phyloP scores from a whole-genome alignment of 2,888 invertebrate genomes.

The Sesia apiformis region DNA sequence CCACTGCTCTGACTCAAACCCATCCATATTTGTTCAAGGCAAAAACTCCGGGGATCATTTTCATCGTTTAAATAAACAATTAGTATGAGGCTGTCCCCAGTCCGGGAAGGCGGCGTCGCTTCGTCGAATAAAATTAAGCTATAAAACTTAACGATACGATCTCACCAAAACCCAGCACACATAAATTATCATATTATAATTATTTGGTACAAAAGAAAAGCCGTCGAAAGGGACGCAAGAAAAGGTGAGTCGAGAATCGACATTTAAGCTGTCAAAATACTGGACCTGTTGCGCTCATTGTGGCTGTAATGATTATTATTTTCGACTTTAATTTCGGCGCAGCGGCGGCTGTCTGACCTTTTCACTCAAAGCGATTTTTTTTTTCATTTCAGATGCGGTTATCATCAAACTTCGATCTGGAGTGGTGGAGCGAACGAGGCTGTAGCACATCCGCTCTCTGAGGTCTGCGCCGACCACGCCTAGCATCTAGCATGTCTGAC shows the following conservation, averaged over 20 bases:
- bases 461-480: conserved; percentile 59
- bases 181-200: conserved; percentile 44
- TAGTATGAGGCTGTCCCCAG: conserved; percentile 20
- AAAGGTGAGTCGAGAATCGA: conserved; percentile 24
- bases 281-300: conserved; percentile 39
- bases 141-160: conserved; percentile 54
- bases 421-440: conserved; percentile 48
- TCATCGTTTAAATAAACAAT: conserved; percentile 29
- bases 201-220: conserved; percentile 30
- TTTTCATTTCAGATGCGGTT: conserved; percentile 52
- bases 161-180: conserved; percentile 25
- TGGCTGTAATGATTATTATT: conserved; percentile 56
- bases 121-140: conserved; percentile 46
- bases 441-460: conserved; percentile 60
- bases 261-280: conserved; percentile 51
- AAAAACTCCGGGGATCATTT: conserved; percentile 25
- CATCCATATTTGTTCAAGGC: conserved; percentile 20
- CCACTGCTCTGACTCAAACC: conserved; percentile 10
- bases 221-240: conserved; percentile 23
- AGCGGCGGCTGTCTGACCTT: conserved; percentile 58
- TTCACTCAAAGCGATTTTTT: conserved; percentile 52
- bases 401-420: conserved; percentile 59
- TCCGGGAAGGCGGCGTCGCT: conserved; percentile 15
- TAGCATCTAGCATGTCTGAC: conserved; percentile 15
- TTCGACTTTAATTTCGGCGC: conserved; percentile 55